Conservation (phyloP, 2,797 vertebrate genomes). For the Muscicapa striata region DNA sequence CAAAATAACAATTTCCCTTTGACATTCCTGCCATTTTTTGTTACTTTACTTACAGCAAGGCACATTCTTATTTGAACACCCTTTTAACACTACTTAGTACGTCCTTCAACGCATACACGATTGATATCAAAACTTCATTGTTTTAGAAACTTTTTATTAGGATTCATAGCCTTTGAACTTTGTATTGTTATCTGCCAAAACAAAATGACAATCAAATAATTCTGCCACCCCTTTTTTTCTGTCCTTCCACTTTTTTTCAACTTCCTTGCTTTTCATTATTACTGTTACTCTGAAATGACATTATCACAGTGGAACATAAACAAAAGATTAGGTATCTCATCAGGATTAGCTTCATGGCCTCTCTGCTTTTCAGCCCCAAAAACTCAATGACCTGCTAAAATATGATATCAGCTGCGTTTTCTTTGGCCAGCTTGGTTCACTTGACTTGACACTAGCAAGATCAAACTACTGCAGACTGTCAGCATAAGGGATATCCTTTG, state of each 20-base stretch:
- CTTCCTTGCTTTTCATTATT: slow-evolving; percentile 69
- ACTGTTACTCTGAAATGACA: slow-evolving; percentile 37
- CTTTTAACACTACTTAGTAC: neutral
- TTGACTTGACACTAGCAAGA: slow-evolving; percentile 68
- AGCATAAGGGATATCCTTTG: slow-evolving; percentile 82
- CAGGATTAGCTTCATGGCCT: slow-evolving; percentile 66
- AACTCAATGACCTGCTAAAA: slow-evolving; percentile 72
- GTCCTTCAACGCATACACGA: neutral
- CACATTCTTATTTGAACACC: neutral
- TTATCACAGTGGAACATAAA: slow-evolving; percentile 74
- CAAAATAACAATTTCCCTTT: neutral
- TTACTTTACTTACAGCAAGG: neutral
- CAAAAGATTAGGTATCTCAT: slow-evolving; percentile 73
- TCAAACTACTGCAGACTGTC: slow-evolving; percentile 73
- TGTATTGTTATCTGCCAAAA: slow-evolving; percentile 52
- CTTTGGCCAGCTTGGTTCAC: slow-evolving; percentile 73
- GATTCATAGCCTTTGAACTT: slow-evolving; percentile 42
- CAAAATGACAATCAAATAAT: slow-evolving; percentile 53
- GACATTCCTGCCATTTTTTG: neutral
- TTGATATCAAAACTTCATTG: slow-evolving; percentile 7
- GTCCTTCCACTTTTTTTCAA: slow-evolving; percentile 56
- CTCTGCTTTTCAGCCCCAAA: slow-evolving; percentile 69
- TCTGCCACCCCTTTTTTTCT: neutral
- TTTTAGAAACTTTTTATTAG: slow-evolving; percentile 36
- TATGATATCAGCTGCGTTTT: slow-evolving; percentile 72